Conservation (phyloP, 1,140 invertebrate species). For the Drosophila melanica region DNA sequence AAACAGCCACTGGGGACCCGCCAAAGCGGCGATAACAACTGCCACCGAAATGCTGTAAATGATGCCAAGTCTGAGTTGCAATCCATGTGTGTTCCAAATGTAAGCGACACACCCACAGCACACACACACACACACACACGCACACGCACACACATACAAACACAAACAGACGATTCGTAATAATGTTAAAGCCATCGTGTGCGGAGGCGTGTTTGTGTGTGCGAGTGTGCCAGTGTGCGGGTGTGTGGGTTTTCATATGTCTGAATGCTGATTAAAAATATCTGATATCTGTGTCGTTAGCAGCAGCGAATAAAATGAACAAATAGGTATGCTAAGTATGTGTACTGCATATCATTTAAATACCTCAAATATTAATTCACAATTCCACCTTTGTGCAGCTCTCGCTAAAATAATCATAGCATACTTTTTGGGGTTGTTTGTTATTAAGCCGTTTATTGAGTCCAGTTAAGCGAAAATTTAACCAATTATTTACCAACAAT, state of each 20-base stretch:
- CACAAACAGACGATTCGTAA: neutral
- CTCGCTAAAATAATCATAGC: neutral
- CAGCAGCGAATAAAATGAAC: slow-evolving; percentile 20
- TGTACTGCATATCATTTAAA: neutral
- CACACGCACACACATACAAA: neutral
- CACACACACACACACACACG: slow-evolving; percentile 6
- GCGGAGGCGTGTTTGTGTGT: neutral
- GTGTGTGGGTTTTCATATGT: slow-evolving; percentile 8
- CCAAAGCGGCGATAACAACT: slow-evolving; percentile 80
- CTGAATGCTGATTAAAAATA: slow-evolving; percentile 49
- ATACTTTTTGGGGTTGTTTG: neutral
- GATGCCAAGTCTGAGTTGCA: slow-evolving; percentile 4
- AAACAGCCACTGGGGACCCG: slow-evolving; percentile 82
- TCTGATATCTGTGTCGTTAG: slow-evolving; percentile 32
- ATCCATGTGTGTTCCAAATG: slow-evolving; percentile 12
- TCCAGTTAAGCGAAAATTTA: too few species aligned
- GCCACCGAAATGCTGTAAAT: slow-evolving; percentile 77
- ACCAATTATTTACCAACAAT: too few species aligned
- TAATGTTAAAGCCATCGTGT: neutral
- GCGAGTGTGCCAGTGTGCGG: neutral
- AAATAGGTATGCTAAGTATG: slow-evolving; percentile 1
- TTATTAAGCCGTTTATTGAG: too few species aligned
- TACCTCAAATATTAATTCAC: neutral
- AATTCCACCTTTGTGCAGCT: too few species aligned
- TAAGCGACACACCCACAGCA: neutral